Base-by-base conservation (phyloP, 2,888 invertebrate species). In the Strigamia maritima region DNA sequence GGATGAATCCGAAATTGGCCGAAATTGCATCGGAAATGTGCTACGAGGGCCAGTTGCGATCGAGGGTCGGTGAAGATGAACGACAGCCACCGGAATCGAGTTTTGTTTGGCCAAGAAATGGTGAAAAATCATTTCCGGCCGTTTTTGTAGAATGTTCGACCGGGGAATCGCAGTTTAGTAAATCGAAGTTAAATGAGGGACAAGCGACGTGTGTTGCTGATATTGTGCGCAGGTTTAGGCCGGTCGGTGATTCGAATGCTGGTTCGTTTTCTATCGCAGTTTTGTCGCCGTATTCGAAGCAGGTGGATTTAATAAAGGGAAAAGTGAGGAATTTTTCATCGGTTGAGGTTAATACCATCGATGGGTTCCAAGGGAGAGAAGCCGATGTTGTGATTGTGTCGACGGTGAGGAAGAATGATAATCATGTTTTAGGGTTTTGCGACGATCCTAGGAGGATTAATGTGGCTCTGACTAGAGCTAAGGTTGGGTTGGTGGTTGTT, bases 331-430 rank as follows among this genome's bases (percentile, higher is more conserved):
- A 54, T 2, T 19, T 54, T 19, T 54, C 22, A 54, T 4, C 2
- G 80, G 86, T 89, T 75, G 89, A 89, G 82, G 88, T 89, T 24
- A 88, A 88, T 38, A 88, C 88, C 83, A 89, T 89, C 19, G 89
- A 89, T 83, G 89, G 88, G 2, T 89, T 89, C 83, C 87, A 87
- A 83, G 88, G 89, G 3, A 84, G 89, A 70, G 89, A 89, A 83
- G 89, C 89, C 83, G 89, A 89, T 82, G 86, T 87, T 81, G 88
- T 89, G 81, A 86, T 89, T 70, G 84, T 89, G 80, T 88, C 88
- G 0, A 89, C 88, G 83, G 89, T 89, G 7, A 84, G 89, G 40
- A 87, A 88, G 49, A 89, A 89, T 82, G 87, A 88, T 80, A 85
- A 87, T 80, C 87, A 88, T 80, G 88, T 88, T 74, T 88, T 89